A percentile compares a stretch with the other conserved stretches of the same genome.
These are phyloP conservation scores for Vipera latastei DNA, from an alignment of 2,797 vertebrate genomes.

Conservation along the genomic window DNA sequence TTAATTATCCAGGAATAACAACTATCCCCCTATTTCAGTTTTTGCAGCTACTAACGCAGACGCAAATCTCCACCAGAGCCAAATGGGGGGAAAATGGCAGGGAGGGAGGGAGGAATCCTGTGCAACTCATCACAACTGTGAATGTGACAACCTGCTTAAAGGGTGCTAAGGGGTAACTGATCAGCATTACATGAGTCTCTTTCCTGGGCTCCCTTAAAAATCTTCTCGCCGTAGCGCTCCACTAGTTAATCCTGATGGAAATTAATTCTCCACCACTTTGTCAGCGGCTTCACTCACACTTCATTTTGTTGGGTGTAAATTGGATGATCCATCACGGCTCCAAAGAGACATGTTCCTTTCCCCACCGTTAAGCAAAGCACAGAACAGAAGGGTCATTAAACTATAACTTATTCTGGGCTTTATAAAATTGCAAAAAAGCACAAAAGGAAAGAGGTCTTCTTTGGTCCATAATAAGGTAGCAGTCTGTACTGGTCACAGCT, in stretches of 20 bases:
- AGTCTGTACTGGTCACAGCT: neutral
- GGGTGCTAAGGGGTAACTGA: constrained; percentile 23
- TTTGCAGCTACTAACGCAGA: neutral
- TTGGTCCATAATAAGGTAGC: neutral
- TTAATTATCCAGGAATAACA: constrained; percentile 2
- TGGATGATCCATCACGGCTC: constrained; percentile 31
- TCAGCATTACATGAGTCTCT: constrained; percentile 12
- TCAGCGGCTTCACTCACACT: constrained; percentile 30
- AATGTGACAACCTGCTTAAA: constrained; percentile 21
- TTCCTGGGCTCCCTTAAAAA: neutral
- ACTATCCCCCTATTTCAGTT: neutral
- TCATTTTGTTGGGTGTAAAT: constrained; percentile 27
- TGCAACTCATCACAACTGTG: neutral
- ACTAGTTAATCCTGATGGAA: constrained; percentile 32
- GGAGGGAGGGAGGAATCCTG: neutral
- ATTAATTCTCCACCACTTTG: constrained; percentile 22
- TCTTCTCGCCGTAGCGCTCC: constrained; percentile 1
- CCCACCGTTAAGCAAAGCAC: constrained; percentile 27
- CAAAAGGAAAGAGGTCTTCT: neutral
- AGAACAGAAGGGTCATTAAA: constrained; percentile 27
- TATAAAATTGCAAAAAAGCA: neutral
- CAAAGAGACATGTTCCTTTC: constrained; percentile 33
- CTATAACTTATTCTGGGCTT: constrained; percentile 26
- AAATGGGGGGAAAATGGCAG: neutral
- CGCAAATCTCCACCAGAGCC: neutral